Percentiles rank a stretch among this genome's conserved stretches.
phyloP scores from a whole-genome alignment of 2,113 vertebrate genomes.

The Aldabrachelys gigantea region DNA sequence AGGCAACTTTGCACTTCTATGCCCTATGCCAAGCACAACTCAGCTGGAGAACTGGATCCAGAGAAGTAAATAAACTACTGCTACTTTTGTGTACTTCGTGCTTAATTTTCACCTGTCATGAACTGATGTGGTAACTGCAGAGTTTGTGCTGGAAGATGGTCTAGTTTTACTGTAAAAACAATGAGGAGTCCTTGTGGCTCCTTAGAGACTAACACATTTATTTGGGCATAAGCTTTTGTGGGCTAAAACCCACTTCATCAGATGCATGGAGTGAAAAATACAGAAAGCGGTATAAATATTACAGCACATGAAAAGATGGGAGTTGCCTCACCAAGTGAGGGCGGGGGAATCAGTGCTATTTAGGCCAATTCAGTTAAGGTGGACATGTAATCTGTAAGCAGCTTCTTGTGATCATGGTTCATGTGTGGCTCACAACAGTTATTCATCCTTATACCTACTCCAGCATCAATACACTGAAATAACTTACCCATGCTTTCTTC shows the following conservation, averaged over 20 bases:
- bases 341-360: too few relatives aligned
- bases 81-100: slow-evolving; percentile 61
- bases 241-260: too few relatives aligned
- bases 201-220: too few relatives aligned
- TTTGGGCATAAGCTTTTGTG: too few relatives aligned
- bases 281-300: too few relatives aligned
- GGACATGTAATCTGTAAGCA: not conserved
- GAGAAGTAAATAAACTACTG: slow-evolving; percentile 63
- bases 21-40: too few relatives aligned
- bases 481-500: not conserved
- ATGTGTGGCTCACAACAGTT: not conserved
- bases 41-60: not conserved
- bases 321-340: too few relatives aligned
- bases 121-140: slow-evolving; percentile 58
- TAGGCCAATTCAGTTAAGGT: too few relatives aligned
- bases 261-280: too few relatives aligned
- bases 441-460: not conserved
- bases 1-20: too few relatives aligned
- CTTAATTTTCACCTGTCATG: slow-evolving; percentile 46
- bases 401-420: not conserved
- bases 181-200: too few relatives aligned
- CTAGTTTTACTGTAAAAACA: slow-evolving; percentile 4
- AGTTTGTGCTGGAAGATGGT: not conserved
- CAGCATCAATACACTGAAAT: not conserved
- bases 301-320: too few relatives aligned